A percentile compares a stretch with the other conserved stretches of the same genome.
phyloP scores from a whole-genome alignment of 1,140 invertebrate genomes.

The Formica exsecta region DNA sequence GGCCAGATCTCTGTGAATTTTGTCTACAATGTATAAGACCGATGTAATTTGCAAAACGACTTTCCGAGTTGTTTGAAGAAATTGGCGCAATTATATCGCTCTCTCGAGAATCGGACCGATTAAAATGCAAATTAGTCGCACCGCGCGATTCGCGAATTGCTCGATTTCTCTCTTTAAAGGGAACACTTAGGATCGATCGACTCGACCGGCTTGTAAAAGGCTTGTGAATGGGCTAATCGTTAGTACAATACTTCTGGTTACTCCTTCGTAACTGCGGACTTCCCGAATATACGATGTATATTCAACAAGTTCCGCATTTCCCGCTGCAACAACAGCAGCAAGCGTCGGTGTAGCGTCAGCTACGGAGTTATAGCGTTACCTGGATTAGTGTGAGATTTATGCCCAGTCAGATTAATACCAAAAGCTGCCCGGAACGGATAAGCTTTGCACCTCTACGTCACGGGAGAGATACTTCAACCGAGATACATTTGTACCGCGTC shows the following conservation, averaged over 20 bases:
- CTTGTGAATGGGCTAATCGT: conserved; percentile 23
- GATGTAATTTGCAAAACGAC: conserved; percentile 34
- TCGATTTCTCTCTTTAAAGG: conserved; percentile 45
- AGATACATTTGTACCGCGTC: conserved; percentile 50
- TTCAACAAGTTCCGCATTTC: conserved; percentile 74
- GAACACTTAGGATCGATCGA: conserved; percentile 51
- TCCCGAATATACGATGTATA: conserved; percentile 55
- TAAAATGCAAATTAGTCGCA: conserved; percentile 57
- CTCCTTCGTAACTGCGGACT: conserved; percentile 27
- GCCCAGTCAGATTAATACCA: conserved; percentile 59
- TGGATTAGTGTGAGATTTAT: conserved; percentile 61
- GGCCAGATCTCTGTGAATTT: background rate
- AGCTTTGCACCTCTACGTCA: conserved; percentile 55
- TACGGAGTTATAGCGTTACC: conserved; percentile 44
- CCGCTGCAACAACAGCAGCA: background rate
- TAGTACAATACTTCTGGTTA: background rate
- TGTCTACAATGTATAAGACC: background rate
- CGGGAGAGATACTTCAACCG: conserved; percentile 53
- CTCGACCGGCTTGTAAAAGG: conserved; percentile 53
- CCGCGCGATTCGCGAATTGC: conserved; percentile 33
- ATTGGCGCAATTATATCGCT: conserved; percentile 32
- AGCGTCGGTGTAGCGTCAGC: background rate
- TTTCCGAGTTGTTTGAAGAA: background rate
- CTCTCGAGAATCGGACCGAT: conserved; percentile 21
- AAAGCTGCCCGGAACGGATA: conserved; percentile 61